Evolutionary conservation across 2,797 vertebrate species (phyloP), one percentile per base, ranked within the genome.

Genomic region (Syngnathus rostellatus): DNA sequence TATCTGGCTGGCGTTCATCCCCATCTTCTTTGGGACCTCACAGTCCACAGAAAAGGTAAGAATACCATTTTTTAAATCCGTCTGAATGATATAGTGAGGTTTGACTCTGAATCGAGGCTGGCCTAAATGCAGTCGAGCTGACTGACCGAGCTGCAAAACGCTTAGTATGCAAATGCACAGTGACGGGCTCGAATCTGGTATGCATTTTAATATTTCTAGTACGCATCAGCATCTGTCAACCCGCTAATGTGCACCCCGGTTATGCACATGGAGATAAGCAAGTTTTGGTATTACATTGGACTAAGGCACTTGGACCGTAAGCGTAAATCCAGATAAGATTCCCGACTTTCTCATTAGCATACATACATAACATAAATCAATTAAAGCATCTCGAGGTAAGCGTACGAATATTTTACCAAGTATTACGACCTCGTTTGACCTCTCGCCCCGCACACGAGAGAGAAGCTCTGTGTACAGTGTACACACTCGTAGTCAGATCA

Each of bases 1-100:
- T 63, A 96, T 99, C 77, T 99, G 97, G 97, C 92, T 99, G 19
- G 97, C 97, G 64, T 99, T 99, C 91, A 98, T 99, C 85, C 97
- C 97, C 60, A 99, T 99, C 87, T 99, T 99, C 92, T 99, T 99
- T 48, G 97, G 97, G 76, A 99, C 97, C 1, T 96, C 97, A 0
- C 95, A 98, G 87, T 99, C 97, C 0, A 95, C 95, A 0, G 97
- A 99, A 83, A 99, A 98, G 94, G 97, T 99, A 92, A 89, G 87
- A n/a, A 59, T n/a, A 17, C 21, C 61, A 12, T 62, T 62, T 14
- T 14, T 62, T 14, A 39, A 39, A 59, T 19, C 9, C 0, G 11
- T 9, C 19, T 41, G 39, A 41, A 21, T 5, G 19, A 19, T 25
- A 25, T 25, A 25, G n/a, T n/a, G n/a, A 31, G 31, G 31, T 31